These are phyloP conservation scores for Capitella teleta DNA, from an alignment of 1,140 invertebrate genomes.

Conservation along the genomic window DNA sequence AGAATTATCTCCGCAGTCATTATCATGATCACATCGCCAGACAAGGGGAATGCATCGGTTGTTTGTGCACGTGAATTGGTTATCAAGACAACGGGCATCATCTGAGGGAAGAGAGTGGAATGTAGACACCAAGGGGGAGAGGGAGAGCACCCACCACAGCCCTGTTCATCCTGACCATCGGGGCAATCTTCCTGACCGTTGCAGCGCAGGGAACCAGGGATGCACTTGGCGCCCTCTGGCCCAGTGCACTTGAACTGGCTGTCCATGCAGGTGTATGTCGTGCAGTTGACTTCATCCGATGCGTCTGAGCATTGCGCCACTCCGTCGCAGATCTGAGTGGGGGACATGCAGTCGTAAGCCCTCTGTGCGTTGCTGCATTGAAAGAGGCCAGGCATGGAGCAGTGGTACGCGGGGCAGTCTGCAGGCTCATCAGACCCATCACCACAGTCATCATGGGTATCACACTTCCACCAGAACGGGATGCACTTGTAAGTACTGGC, in stretches of 20 bases:
- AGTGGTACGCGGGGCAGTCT: conserved; percentile 37
- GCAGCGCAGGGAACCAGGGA: conserved; percentile 83
- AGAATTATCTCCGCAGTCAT: conserved; percentile 68
- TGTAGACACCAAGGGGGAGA: background rate
- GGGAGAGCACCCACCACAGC: conserved; percentile 13
- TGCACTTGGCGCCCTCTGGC: conserved; percentile 53
- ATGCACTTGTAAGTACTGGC: conserved; percentile 59
- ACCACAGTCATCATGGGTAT: conserved; percentile 74
- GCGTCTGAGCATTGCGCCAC: conserved; percentile 13
- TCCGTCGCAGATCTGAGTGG: conserved; percentile 48
- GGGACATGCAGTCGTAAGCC: conserved; percentile 52
- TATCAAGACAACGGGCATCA: conserved; percentile 63
- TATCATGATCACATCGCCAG: conserved; percentile 82
- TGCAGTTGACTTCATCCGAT: conserved; percentile 15
- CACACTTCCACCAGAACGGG: conserved; percentile 54
- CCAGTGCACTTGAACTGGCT: conserved; percentile 45
- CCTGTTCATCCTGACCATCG: conserved; percentile 80
- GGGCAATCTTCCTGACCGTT: conserved; percentile 89
- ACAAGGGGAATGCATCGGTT: conserved; percentile 86
- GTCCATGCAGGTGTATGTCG: conserved; percentile 40
- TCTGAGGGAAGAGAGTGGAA: background rate
- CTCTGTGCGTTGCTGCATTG: conserved; percentile 10
- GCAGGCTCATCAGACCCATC: conserved; percentile 89
- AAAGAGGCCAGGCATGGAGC: conserved; percentile 10
- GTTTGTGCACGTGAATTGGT: conserved; percentile 82